Percentiles rank a stretch among this genome's conserved stretches.
Conservation (phyloP, 2,113 vertebrate genomes). For the Phycodurus eques region DNA sequence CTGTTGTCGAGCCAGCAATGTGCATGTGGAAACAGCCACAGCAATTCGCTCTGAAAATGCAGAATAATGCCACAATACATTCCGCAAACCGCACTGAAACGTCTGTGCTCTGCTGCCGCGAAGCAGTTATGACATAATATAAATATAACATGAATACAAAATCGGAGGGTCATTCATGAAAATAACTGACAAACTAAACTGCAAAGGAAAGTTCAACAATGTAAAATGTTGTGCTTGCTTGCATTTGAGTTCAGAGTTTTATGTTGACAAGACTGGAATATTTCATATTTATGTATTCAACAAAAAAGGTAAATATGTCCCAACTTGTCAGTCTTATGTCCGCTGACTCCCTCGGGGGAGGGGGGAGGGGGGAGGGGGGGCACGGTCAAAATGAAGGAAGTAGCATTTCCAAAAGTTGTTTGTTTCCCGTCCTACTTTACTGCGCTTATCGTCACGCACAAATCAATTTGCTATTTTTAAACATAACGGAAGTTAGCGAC, state of each 20-base stretch:
- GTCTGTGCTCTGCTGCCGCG: neutral
- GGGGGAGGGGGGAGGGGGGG: neutral
- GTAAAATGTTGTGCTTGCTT: neutral
- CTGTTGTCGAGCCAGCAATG: neutral
- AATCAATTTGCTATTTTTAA: neutral
- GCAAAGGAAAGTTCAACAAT: neutral
- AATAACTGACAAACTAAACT: neutral
- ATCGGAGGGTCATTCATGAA: neutral
- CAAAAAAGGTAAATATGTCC: neutral
- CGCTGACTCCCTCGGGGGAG: neutral
- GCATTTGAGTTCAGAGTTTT: neutral
- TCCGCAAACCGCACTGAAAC: neutral
- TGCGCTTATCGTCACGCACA: neutral
- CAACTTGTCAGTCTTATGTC: neutral
- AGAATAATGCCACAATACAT: neutral
- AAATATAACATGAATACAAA: neutral
- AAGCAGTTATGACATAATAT: neutral
- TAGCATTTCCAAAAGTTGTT: neutral
- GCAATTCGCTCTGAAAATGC: neutral
- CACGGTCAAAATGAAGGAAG: constrained; percentile 1
- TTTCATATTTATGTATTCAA: neutral
- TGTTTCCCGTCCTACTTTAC: neutral
- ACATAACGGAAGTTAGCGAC: too few species aligned
- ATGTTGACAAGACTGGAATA: neutral
- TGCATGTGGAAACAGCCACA: neutral